Evolutionary conservation across 2,113 vertebrate genomes (phyloP).

Genomic region (Hassar affinis): DNA sequence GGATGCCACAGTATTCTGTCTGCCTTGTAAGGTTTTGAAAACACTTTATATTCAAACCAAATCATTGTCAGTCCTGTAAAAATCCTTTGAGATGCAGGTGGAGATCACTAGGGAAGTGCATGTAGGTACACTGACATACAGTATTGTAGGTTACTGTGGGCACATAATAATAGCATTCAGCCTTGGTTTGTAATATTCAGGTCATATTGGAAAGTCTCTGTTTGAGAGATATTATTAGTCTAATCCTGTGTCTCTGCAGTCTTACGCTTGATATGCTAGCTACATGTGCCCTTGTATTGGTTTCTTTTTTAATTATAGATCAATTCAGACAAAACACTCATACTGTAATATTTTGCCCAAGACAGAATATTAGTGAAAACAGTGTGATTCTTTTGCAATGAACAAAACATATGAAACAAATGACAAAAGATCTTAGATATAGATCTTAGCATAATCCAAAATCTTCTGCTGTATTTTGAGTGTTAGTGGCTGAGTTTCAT

Average conservation of each 20-base stretch:
- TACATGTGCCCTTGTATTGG: conserved; percentile 38
- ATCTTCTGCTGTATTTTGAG: neutral
- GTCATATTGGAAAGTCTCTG: neutral
- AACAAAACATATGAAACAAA: neutral
- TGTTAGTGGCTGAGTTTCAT: neutral
- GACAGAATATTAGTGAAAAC: neutral
- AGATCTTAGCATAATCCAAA: neutral
- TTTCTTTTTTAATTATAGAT: conserved; percentile 26
- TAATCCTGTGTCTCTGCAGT: conserved; percentile 48
- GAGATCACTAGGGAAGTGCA: neutral
- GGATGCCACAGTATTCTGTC: conserved; percentile 6
- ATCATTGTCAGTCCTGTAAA: neutral
- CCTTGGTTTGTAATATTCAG: neutral
- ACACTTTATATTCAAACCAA: neutral
- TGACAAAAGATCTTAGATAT: neutral
- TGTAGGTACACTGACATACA: neutral
- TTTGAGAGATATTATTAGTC: conserved; percentile 12
- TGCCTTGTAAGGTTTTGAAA: neutral
- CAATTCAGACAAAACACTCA: neutral
- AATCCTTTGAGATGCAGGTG: neutral
- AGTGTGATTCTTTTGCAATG: neutral
- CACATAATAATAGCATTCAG: neutral
- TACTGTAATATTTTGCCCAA: neutral
- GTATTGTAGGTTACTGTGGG: neutral
- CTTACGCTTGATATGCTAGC: neutral